Conservation (phyloP, 1,140 invertebrate species). For the Hormaphis cornu region DNA sequence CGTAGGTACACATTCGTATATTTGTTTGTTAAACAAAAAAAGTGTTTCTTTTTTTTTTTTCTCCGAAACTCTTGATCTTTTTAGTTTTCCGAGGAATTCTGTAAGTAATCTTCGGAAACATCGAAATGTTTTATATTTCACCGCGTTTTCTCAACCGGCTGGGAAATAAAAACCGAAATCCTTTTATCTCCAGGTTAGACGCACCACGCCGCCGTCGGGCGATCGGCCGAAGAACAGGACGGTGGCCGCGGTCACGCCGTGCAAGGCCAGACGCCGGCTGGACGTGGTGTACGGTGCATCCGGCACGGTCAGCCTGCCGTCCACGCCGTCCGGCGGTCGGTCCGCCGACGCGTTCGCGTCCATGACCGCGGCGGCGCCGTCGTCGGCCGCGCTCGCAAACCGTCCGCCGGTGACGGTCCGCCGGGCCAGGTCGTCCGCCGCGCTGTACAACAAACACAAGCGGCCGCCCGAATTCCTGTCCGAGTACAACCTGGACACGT, state of each 20-base stretch:
- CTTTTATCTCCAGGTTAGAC: neutral
- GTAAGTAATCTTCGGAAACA: no score
- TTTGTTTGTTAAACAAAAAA: no score
- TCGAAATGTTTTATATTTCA: no score
- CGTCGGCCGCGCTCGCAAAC: neutral
- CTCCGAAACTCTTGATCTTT: no score
- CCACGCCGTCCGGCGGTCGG: constrained; percentile 2
- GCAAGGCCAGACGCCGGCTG: constrained; percentile 23
- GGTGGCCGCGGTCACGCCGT: neutral
- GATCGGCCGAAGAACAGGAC: neutral
- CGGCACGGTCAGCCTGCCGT: neutral
- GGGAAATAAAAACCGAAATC: no score
- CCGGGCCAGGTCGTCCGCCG: constrained; percentile 17
- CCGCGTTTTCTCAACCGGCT: no score
- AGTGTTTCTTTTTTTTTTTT: no score
- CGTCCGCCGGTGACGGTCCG: constrained; percentile 8
- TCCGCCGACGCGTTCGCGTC: constrained; percentile 29
- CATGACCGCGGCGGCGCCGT: constrained; percentile 30
- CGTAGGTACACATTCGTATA: no score
- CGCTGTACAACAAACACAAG: constrained; percentile 7
- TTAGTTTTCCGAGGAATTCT: no score
- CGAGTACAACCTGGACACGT: constrained; percentile 19
- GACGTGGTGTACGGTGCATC: neutral
- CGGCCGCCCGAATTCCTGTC: constrained; percentile 8
- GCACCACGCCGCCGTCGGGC: neutral